Evolutionary conservation across 2,888 invertebrate species (phyloP).

Genomic region (Geophilus truncorum): DNA sequence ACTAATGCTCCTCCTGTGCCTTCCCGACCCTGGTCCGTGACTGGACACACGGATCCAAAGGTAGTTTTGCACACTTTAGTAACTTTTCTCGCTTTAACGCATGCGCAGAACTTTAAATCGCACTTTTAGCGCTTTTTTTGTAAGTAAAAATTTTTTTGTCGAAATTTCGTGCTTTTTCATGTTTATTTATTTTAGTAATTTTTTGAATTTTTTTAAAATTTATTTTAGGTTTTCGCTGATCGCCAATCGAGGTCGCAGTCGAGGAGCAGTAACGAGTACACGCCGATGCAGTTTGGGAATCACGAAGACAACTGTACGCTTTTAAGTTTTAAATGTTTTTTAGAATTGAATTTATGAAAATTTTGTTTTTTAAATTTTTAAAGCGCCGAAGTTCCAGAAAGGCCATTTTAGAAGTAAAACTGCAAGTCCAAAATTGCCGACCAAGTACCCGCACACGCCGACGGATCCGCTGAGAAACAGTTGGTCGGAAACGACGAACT

Average conservation of each 20-base stretch:
- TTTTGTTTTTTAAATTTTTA: neutral
- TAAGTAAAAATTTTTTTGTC: neutral
- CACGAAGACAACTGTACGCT: neutral
- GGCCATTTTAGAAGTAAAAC: conserved; percentile 35
- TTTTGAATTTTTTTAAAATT: neutral
- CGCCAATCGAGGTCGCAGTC: neutral
- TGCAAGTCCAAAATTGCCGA: conserved; percentile 46
- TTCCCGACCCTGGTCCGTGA: conserved; percentile 30
- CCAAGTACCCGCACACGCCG: conserved; percentile 54
- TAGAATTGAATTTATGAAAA: neutral
- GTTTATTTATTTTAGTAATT: neutral
- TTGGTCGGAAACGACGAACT: conserved; percentile 51
- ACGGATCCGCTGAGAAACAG: conserved; percentile 50
- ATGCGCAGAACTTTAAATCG: neutral
- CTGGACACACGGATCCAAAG: conserved; percentile 20
- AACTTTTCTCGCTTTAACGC: neutral
- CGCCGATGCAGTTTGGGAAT: neutral
- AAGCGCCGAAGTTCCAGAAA: conserved; percentile 25
- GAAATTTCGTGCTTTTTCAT: neutral
- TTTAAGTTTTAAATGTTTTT: too few relatives aligned
- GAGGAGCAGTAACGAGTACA: neutral
- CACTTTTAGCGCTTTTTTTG: neutral
- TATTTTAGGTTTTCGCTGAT: neutral
- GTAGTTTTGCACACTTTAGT: neutral
- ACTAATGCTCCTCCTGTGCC: conserved; percentile 28